Evolutionary conservation across 2,797 vertebrate genomes (phyloP).

Genomic region (Sebastes cheni): DNA sequence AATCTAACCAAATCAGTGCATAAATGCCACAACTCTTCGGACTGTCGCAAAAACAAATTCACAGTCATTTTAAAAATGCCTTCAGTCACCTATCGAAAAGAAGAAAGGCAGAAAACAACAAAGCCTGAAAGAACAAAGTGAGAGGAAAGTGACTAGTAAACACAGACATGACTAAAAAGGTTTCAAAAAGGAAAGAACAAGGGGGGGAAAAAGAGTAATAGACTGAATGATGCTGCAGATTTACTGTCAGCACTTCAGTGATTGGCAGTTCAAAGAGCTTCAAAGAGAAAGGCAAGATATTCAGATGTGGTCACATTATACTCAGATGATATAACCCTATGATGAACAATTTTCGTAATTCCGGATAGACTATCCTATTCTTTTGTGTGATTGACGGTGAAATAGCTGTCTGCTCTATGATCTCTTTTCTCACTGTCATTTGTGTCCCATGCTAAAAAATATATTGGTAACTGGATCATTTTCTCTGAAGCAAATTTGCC

Average conservation of each 20-base stretch:
- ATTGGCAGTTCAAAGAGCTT: slow-evolving; percentile 59
- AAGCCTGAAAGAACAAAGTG: slow-evolving; percentile 19
- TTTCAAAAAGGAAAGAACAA: slow-evolving; percentile 10
- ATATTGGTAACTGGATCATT: slow-evolving; percentile 20
- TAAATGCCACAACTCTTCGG: not conserved
- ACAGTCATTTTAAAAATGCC: slow-evolving; percentile 1
- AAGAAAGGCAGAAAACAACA: not conserved
- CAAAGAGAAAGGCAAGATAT: slow-evolving; percentile 40
- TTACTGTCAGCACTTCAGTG: slow-evolving; percentile 23
- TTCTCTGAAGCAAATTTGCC: slow-evolving; percentile 7
- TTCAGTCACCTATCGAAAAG: slow-evolving; percentile 6
- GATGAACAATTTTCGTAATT: slow-evolving; percentile 52
- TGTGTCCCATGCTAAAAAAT: not conserved
- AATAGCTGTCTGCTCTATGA: not conserved
- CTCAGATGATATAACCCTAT: slow-evolving; percentile 26
- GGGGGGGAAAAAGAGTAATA: not conserved
- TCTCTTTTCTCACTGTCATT: not conserved
- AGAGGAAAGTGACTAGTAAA: slow-evolving; percentile 21
- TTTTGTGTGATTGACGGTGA: slow-evolving; percentile 25
- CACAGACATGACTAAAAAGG: slow-evolving; percentile 1
- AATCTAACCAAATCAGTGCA: not conserved
- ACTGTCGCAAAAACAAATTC: slow-evolving; percentile 1
- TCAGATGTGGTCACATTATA: slow-evolving; percentile 42
- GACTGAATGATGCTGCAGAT: slow-evolving; percentile 27
- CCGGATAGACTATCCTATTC: slow-evolving; percentile 12